A percentile compares a stretch with the other conserved stretches of the same genome.
Conservation (phyloP, 1,140 invertebrate genomes). For the Geopemphigus sp. region DNA sequence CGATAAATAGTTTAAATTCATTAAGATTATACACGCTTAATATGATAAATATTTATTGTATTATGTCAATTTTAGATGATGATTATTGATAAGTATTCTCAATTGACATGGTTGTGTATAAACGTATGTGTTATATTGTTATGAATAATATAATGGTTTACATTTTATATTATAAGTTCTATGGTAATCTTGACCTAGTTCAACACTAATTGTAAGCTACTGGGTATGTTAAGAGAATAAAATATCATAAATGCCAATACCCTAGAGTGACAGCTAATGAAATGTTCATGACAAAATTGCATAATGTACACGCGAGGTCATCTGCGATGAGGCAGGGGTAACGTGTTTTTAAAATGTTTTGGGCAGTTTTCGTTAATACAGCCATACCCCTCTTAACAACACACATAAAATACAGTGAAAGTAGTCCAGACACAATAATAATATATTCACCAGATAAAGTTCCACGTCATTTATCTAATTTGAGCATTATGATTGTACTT, state of each 20-base stretch:
- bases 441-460: constrained; percentile 28
- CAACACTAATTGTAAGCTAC: constrained; percentile 20
- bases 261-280: constrained; percentile 36
- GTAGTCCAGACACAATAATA: constrained; percentile 41
- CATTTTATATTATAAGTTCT: constrained; percentile 14
- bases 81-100: background rate
- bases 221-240: constrained; percentile 27
- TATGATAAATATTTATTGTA: no score
- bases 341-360: constrained; percentile 35
- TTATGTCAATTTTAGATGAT: no score
- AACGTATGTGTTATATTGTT: background rate
- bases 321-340: constrained; percentile 4
- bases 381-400: constrained; percentile 7
- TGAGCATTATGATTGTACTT: constrained; percentile 24
- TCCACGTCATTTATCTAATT: constrained; percentile 24
- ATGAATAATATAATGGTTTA: background rate
- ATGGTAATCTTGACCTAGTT: constrained; percentile 41
- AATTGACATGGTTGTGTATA: background rate
- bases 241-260: constrained; percentile 29
- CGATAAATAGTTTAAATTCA: no score
- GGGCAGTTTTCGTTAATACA: constrained; percentile 33
- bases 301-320: constrained; percentile 17
- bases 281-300: constrained; percentile 33
- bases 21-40: no score
- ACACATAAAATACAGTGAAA: constrained; percentile 36